A percentile compares a stretch with the other conserved stretches of the same genome.
Evolutionary conservation across 2,797 vertebrate species (phyloP).

Genomic region (Cichlasoma orientale): DNA sequence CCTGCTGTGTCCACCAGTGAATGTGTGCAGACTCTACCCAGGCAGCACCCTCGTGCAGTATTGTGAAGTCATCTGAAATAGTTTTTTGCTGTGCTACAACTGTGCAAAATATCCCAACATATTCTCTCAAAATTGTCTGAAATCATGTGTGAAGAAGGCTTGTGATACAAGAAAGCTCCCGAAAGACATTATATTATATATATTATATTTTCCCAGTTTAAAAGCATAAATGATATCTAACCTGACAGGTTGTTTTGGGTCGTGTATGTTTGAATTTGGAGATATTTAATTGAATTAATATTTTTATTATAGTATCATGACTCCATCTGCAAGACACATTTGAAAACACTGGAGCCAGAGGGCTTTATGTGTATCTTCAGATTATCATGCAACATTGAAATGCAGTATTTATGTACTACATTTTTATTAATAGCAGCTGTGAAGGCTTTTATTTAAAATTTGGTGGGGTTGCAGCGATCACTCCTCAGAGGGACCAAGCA

Average conservation of each 20-base stretch:
- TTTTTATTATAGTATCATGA: not conserved
- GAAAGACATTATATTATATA: too few relatives aligned
- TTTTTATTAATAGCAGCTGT: not conserved
- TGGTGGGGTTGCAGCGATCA: fast-evolving
- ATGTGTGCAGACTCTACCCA: not conserved
- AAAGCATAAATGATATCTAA: not conserved
- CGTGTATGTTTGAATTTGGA: too few relatives aligned
- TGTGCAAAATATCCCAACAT: not conserved
- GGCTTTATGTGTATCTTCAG: too few relatives aligned
- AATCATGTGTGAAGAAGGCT: not conserved
- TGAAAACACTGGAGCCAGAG: too few relatives aligned
- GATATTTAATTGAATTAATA: not conserved
- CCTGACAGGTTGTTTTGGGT: too few relatives aligned
- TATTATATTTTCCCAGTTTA: fast-evolving
- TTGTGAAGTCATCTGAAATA: not conserved
- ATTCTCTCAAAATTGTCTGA: not conserved
- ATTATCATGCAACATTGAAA: too few relatives aligned
- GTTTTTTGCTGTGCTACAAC: not conserved
- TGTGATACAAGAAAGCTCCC: fast-evolving
- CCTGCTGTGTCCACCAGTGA: not conserved
- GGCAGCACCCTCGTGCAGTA: not conserved
- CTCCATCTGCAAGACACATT: too few relatives aligned
- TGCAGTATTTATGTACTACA: not conserved
- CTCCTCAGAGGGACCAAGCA: not conserved
- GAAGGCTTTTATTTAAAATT: not conserved